Conservation (phyloP, 2,888 invertebrate species). For the Horisme vitalbata region DNA sequence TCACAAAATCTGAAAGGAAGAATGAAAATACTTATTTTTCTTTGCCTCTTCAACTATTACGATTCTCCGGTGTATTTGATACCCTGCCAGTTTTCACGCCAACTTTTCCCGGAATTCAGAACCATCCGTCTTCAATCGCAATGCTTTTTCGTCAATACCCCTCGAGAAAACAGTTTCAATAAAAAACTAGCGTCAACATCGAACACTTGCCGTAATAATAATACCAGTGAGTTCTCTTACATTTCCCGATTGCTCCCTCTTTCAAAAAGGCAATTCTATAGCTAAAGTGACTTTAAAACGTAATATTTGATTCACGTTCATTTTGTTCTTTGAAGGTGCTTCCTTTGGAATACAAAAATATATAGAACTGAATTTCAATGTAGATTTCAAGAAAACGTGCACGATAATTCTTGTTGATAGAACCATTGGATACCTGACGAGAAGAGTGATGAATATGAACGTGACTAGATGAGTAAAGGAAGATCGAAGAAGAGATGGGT, state of each 20-base stretch:
- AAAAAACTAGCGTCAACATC: conserved; percentile 18
- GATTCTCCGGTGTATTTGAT: no score
- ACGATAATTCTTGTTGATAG: no score
- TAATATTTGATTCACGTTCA: conserved; percentile 6
- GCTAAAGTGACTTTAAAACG: neutral
- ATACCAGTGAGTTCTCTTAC: conserved; percentile 15
- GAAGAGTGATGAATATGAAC: no score
- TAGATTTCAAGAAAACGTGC: no score
- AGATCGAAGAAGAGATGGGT: no score
- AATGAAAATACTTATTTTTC: no score
- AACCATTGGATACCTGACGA: no score
- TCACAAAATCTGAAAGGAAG: no score
- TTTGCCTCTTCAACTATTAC: no score
- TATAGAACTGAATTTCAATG: no score
- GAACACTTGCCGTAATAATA: conserved; percentile 18
- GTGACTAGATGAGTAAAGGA: no score
- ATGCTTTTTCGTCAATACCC: conserved; percentile 6
- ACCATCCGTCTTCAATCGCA: neutral
- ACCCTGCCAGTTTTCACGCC: neutral
- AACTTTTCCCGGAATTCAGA: conserved; percentile 1
- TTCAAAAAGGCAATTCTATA: conserved; percentile 4
- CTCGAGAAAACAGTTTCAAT: conserved; percentile 16
- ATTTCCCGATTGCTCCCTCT: conserved; percentile 13
- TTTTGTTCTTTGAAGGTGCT: conserved; percentile 1
- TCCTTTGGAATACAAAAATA: no score